Evolutionary conservation across 64 coral and sea anemone genomes (phyloP).

Genomic region (Actinia equina): DNA sequence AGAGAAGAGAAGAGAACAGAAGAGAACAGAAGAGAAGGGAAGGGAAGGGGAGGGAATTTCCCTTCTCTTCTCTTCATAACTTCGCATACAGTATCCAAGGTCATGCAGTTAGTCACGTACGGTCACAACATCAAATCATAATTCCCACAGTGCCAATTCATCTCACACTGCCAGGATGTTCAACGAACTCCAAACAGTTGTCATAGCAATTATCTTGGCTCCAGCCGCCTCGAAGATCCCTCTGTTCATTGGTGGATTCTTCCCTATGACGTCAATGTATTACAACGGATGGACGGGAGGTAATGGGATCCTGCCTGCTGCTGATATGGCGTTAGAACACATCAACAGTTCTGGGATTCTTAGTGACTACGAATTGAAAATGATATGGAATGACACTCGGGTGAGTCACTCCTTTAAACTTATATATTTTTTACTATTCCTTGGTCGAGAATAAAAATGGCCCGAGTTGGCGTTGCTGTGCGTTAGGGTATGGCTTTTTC

Average conservation of each 20-base stretch:
- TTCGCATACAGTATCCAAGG: neutral
- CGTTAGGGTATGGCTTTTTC: too few relatives aligned
- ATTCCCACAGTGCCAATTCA: neutral
- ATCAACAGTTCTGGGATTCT: constrained; percentile 57
- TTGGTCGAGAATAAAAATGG: too few relatives aligned
- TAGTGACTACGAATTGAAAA: constrained; percentile 57
- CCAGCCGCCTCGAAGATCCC: constrained; percentile 46
- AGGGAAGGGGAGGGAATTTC: too few relatives aligned
- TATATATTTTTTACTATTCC: too few relatives aligned
- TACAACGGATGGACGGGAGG: constrained; percentile 72
- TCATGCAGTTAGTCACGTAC: too few relatives aligned
- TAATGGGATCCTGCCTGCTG: constrained; percentile 67
- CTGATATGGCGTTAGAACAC: constrained; percentile 78
- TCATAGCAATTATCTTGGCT: neutral
- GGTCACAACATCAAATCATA: too few relatives aligned
- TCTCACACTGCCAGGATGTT: neutral
- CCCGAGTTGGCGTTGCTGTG: too few relatives aligned
- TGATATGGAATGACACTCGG: constrained; percentile 82
- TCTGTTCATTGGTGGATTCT: constrained; percentile 64
- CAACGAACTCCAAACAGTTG: neutral
- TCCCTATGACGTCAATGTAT: constrained; percentile 71
- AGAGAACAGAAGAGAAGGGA: too few relatives aligned
- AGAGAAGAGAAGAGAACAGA: too few relatives aligned
- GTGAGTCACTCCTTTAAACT: too few relatives aligned
- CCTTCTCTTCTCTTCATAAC: neutral